phyloP scores from a whole-genome alignment of 2,113 vertebrate species.

The Calypte anna region DNA sequence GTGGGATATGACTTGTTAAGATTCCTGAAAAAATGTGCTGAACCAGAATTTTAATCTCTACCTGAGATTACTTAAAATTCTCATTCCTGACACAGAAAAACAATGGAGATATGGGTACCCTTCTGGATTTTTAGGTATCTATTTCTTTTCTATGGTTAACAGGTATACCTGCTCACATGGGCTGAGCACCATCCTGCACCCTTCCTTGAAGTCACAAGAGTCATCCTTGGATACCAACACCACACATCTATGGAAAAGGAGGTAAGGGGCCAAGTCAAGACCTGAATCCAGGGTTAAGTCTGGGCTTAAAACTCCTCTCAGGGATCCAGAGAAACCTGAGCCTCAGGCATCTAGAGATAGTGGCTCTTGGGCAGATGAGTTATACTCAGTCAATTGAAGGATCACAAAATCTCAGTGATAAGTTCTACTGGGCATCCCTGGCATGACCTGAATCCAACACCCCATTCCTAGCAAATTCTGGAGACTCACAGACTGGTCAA shows the following conservation, averaged over 20 bases:
- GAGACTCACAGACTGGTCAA: not conserved
- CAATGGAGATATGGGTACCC: rapidly evolving
- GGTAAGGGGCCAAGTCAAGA: not conserved
- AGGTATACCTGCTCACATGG: not conserved
- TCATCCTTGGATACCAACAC: not conserved
- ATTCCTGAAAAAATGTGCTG: not conserved
- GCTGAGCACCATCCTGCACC: not conserved
- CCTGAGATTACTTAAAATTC: not conserved
- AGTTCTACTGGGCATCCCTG: not conserved
- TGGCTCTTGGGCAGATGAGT: not conserved
- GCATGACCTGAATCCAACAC: not conserved
- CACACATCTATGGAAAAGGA: not conserved
- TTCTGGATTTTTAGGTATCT: not conserved
- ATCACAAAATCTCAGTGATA: not conserved
- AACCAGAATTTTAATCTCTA: not conserved
- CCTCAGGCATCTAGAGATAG: not conserved
- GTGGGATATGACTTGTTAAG: not conserved
- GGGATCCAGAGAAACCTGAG: not conserved
- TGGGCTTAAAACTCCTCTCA: not conserved
- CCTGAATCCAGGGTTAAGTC: not conserved
- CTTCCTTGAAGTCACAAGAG: not conserved
- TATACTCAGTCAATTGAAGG: rapidly evolving
- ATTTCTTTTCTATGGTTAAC: not conserved
- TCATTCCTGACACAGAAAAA: not conserved
- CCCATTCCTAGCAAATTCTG: not conserved